Percentiles rank a stretch among this genome's conserved stretches.
Evolutionary conservation across 2,797 vertebrate species (phyloP).

Genomic region (Sebastes alutus): DNA sequence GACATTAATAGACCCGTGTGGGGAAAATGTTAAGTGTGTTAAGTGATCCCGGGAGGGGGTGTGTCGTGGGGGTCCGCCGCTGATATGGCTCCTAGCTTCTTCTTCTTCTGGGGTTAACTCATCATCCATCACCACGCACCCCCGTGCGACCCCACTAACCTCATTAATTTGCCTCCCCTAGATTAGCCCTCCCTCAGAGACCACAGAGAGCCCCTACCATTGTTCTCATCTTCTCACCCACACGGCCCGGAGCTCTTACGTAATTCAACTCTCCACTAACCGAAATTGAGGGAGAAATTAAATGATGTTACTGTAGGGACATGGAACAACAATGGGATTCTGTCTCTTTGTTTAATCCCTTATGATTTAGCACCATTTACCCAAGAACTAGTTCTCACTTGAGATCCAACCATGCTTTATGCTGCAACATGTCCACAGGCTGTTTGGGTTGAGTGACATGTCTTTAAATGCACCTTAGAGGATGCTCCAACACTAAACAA

Average conservation of each 20-base stretch:
- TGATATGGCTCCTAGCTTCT: conserved; percentile 46
- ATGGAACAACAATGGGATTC: conserved; percentile 49
- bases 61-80: conserved; percentile 42
- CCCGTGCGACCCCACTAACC: conserved; percentile 63
- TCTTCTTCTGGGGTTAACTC: conserved; percentile 69
- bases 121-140: conserved; percentile 70
- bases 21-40: conserved; percentile 75
- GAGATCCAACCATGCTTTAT: conserved; percentile 39
- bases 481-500: conserved; percentile 41
- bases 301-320: conserved; percentile 69
- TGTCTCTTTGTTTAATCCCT: conserved; percentile 36
- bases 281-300: conserved; percentile 59
- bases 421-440: conserved; percentile 28
- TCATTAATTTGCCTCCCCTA: conserved; percentile 79
- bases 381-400: conserved; percentile 45
- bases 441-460: conserved; percentile 40
- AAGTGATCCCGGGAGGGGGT: conserved; percentile 59
- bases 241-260: conserved; percentile 50
- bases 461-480: conserved; percentile 41
- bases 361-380: conserved; percentile 44
- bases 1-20: conserved; percentile 65
- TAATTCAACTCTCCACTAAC: conserved; percentile 61
- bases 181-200: conserved; percentile 74
- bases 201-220: conserved; percentile 62
- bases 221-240: conserved; percentile 59